A percentile compares a stretch with the other conserved stretches of the same genome.
Evolutionary conservation across 2,888 invertebrate genomes (phyloP).

Genomic region (Oscheius sp.): DNA sequence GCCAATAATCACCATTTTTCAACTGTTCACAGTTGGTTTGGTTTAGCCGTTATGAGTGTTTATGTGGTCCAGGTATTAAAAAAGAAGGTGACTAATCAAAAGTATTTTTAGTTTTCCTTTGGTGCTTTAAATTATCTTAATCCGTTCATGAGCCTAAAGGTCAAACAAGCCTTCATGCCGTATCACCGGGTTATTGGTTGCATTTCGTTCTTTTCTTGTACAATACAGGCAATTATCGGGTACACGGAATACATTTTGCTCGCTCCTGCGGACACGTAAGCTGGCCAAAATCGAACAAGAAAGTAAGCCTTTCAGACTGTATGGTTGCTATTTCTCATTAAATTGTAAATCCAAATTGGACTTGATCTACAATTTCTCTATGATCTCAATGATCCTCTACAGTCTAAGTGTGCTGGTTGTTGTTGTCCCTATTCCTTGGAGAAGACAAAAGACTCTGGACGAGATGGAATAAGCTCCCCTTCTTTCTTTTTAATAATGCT

Average conservation of each 20-base stretch:
- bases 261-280: constrained; percentile 12
- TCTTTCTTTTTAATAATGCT: neutral
- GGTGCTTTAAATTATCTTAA: constrained; percentile 58
- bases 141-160: constrained; percentile 48
- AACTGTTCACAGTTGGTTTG: constrained; percentile 65
- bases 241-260: constrained; percentile 22
- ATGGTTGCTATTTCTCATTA: constrained; percentile 50
- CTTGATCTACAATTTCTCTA: constrained; percentile 56
- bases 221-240: constrained; percentile 50
- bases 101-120: constrained; percentile 54
- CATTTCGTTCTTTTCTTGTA: constrained; percentile 41
- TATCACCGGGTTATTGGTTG: constrained; percentile 55
- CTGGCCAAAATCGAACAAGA: neutral
- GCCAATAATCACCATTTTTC: constrained; percentile 43
- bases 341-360: constrained; percentile 50
- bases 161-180: constrained; percentile 55
- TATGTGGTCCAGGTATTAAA: constrained; percentile 61
- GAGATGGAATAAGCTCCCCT: constrained; percentile 49
- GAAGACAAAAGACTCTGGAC: constrained; percentile 61
- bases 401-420: constrained; percentile 54
- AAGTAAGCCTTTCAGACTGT: constrained; percentile 21
- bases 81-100: neutral
- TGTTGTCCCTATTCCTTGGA: constrained; percentile 60
- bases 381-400: constrained; percentile 61
- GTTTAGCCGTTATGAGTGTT: constrained; percentile 53